A percentile compares a stretch with the other conserved stretches of the same genome.
Conservation (phyloP, 2,888 invertebrate species). For the Cosmopolites sordidus region DNA sequence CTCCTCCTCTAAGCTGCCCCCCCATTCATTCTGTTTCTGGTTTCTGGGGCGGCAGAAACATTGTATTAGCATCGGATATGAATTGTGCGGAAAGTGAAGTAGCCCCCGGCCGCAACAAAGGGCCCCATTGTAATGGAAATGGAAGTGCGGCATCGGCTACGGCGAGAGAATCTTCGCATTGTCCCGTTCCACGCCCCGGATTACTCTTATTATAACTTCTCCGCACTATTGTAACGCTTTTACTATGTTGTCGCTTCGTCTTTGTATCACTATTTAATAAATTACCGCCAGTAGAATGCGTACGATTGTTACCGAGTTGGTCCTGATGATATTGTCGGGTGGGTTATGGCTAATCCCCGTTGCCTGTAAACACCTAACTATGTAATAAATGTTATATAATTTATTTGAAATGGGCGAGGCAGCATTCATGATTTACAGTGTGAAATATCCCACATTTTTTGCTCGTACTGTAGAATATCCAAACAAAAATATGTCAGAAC, state of each 20-base stretch:
- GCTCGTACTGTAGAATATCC: no score
- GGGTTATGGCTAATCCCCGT: conserved; percentile 18
- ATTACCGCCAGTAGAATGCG: conserved; percentile 22
- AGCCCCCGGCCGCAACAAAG: conserved; percentile 34
- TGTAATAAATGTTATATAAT: conserved; percentile 18
- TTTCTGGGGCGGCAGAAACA: conserved; percentile 14
- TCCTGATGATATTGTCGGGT: conserved; percentile 23
- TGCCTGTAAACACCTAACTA: conserved; percentile 24
- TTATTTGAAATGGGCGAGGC: conserved; percentile 12
- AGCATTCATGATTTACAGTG: conserved; percentile 4
- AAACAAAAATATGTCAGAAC: no score
- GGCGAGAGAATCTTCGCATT: conserved; percentile 27
- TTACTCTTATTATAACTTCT: conserved; percentile 28
- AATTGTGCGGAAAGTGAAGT: conserved; percentile 34
- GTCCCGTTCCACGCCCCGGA: conserved; percentile 25
- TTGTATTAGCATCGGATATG: conserved; percentile 33
- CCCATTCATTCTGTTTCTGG: no score
- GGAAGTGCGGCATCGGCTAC: conserved; percentile 30
- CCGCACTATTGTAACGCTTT: conserved; percentile 24
- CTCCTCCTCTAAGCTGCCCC: no score
- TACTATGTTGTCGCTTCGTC: conserved; percentile 24
- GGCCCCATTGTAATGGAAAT: conserved; percentile 42
- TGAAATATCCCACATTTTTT: neutral
- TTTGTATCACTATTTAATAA: conserved; percentile 27
- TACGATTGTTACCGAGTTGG: conserved; percentile 23